Conservation (phyloP, 2,888 invertebrate genomes). For the Sphaerophoria rueppellii region DNA sequence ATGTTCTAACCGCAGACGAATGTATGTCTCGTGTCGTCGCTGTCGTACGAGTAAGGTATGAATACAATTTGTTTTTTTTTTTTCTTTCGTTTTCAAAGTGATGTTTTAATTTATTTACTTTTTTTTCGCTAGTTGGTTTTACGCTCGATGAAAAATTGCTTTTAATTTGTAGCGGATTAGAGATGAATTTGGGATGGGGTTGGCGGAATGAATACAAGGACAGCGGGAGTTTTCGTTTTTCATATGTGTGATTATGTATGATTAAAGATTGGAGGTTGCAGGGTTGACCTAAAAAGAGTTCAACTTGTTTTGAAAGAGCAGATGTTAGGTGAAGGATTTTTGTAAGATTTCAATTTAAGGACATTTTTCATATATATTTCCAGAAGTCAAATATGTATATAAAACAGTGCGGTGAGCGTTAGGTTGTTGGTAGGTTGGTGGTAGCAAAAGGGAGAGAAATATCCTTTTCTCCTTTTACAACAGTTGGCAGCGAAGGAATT, state of each 20-base stretch:
- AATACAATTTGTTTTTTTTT: constrained; percentile 31
- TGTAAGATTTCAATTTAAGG: too few relatives aligned
- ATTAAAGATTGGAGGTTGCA: background rate
- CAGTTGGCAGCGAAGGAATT: too few relatives aligned
- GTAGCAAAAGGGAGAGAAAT: too few relatives aligned
- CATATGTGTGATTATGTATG: background rate
- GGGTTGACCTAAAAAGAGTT: background rate
- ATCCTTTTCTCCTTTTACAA: too few relatives aligned
- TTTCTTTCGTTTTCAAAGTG: constrained; percentile 17
- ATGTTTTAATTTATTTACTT: constrained; percentile 32
- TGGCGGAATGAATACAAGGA: background rate
- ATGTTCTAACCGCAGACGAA: constrained; percentile 28
- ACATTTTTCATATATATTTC: too few relatives aligned
- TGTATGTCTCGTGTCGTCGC: background rate
- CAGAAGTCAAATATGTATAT: too few relatives aligned
- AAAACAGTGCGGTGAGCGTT: too few relatives aligned
- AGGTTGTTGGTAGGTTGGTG: too few relatives aligned
- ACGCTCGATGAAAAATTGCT: constrained; percentile 15
- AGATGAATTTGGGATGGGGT: background rate
- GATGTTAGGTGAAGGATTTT: too few relatives aligned
- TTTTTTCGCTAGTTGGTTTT: background rate
- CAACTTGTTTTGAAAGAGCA: too few relatives aligned
- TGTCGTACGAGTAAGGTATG: background rate
- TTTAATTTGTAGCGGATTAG: constrained; percentile 25
- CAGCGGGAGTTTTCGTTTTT: background rate